Evolutionary conservation across 2,797 vertebrate genomes (phyloP).

Genomic region (Tragopan temminckii): DNA sequence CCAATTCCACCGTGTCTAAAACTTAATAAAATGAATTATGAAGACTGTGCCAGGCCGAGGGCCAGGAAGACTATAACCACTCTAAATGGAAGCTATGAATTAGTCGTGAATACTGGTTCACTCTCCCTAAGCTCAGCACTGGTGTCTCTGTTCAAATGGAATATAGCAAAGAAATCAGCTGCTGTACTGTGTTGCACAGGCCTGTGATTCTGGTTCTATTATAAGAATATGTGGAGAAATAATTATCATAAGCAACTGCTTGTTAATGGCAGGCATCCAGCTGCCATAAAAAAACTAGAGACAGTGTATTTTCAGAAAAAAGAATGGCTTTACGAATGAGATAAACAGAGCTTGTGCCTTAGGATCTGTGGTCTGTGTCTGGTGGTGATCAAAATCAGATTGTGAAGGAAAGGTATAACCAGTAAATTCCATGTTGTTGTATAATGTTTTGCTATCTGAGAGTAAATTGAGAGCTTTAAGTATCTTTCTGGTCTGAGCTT

Average conservation of each 20-base stretch:
- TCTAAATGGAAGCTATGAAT: not conserved
- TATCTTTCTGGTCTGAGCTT: not conserved
- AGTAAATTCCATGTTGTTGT: not conserved
- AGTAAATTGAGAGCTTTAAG: not conserved
- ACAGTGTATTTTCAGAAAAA: conserved; percentile 11
- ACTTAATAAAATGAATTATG: not conserved
- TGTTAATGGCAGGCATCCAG: conserved; percentile 59
- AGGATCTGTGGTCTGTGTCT: not conserved
- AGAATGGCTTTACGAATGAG: not conserved
- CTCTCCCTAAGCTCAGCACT: not conserved
- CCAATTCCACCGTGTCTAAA: not conserved
- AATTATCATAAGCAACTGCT: conserved; percentile 58
- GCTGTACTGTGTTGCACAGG: not conserved
- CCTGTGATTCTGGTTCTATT: conserved; percentile 33
- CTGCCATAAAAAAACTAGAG: not conserved
- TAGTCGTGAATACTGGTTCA: not conserved
- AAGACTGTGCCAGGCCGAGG: not conserved
- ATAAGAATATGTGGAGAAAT: conserved; percentile 51
- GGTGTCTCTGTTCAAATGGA: not conserved
- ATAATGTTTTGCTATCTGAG: not conserved
- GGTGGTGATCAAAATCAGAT: not conserved
- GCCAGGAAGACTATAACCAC: not conserved
- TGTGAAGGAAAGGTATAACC: not conserved
- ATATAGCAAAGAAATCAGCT: not conserved
- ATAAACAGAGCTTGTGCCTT: not conserved